Evolutionary conservation across 1,140 invertebrate genomes (phyloP).

Genomic region (Cydia strobilella): DNA sequence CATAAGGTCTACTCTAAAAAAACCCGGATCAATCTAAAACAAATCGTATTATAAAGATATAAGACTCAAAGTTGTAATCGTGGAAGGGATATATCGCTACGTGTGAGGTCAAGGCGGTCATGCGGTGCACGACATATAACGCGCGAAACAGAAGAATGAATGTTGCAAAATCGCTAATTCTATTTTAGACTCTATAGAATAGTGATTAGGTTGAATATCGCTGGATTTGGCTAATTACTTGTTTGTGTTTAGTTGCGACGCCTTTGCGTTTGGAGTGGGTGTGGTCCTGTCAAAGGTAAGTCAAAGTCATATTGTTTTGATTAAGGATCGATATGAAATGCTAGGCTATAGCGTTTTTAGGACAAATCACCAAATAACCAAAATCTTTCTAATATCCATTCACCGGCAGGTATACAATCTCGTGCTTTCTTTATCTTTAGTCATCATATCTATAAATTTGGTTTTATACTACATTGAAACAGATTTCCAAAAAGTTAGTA

Average conservation of each 20-base stretch:
- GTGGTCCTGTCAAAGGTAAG: background rate
- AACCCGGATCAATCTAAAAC: background rate
- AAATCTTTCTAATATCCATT: too few species aligned
- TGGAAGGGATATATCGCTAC: background rate
- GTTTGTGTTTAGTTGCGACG: background rate
- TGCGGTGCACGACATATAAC: background rate
- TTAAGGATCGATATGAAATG: background rate
- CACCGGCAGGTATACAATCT: too few species aligned
- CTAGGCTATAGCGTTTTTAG: background rate
- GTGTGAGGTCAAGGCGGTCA: slow-evolving; percentile 3
- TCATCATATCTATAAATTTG: too few species aligned
- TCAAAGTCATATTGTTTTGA: background rate
- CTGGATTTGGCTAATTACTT: background rate
- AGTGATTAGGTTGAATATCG: background rate
- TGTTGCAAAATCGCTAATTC: background rate
- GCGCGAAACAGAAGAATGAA: background rate
- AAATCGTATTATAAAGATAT: background rate
- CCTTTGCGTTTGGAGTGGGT: background rate
- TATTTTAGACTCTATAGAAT: background rate
- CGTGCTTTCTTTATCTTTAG: too few species aligned
- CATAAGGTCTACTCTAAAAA: background rate
- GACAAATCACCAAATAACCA: too few species aligned
- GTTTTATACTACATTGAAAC: too few species aligned
- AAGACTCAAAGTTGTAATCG: background rate
- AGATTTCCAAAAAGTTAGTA: too few species aligned